phyloP scores from a whole-genome alignment of 2,113 vertebrate genomes.

The Megaceryle maxima region DNA sequence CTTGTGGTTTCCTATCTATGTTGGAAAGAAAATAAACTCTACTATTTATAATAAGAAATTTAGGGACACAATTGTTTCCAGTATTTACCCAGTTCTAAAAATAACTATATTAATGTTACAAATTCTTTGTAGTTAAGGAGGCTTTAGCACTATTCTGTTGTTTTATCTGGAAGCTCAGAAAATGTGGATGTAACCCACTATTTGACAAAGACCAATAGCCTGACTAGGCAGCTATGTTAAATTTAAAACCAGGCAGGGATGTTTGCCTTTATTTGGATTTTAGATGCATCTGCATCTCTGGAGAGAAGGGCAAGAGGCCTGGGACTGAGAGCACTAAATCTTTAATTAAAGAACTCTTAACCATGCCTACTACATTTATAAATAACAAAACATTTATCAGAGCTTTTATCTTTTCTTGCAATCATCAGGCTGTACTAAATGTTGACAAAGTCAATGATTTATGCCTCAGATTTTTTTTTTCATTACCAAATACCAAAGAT shows the following conservation, averaged over 20 bases:
- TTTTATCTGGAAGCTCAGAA: slow-evolving; percentile 27
- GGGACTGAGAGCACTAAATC: slow-evolving; percentile 38
- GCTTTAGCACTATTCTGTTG: not conserved
- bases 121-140: slow-evolving; percentile 32
- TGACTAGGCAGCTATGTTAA: slow-evolving; percentile 29
- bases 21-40: slow-evolving; percentile 1
- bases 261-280: slow-evolving; percentile 54
- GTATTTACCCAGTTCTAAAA: slow-evolving; percentile 24
- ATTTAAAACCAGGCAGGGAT: slow-evolving; percentile 41
- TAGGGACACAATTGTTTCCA: slow-evolving; percentile 10
- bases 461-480: slow-evolving; percentile 34
- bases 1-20: not conserved
- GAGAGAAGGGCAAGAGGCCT: slow-evolving; percentile 24
- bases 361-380: slow-evolving; percentile 57
- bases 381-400: slow-evolving; percentile 63
- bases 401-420: slow-evolving; percentile 60
- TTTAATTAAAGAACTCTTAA: slow-evolving; percentile 54
- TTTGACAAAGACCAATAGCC: slow-evolving; percentile 29
- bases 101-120: not conserved
- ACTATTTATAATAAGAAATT: not conserved
- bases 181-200: not conserved
- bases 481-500: slow-evolving; percentile 46
- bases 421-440: slow-evolving; percentile 39
- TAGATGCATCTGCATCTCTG: slow-evolving; percentile 3
- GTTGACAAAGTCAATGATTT: slow-evolving; percentile 45